These are phyloP conservation scores for Drosophila athabasca DNA, from an alignment of 1,140 invertebrate species.

Conservation along the genomic window DNA sequence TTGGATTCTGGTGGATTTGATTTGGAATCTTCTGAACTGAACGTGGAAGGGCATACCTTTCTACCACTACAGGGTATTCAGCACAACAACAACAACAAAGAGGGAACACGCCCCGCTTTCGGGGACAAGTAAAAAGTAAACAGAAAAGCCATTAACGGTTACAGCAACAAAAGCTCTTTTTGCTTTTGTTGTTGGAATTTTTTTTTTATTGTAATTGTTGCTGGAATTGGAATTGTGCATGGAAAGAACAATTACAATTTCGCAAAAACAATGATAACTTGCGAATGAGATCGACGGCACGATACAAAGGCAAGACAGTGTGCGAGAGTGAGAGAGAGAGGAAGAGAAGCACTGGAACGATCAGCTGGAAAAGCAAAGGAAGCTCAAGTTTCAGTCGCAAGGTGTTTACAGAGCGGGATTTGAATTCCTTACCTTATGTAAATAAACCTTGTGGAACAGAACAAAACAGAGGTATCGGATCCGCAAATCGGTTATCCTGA, in stretches of 20 bases:
- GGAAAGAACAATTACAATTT: constrained; percentile 76
- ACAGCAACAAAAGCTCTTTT: constrained; percentile 40
- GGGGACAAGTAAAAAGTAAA: constrained; percentile 65
- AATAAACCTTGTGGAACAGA: too few species aligned
- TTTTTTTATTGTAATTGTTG: constrained; percentile 36
- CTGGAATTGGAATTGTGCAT: constrained; percentile 58
- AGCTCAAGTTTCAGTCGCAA: neutral
- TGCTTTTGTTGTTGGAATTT: constrained; percentile 35
- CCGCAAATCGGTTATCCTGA: too few species aligned
- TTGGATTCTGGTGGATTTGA: too few species aligned
- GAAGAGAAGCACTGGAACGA: too few species aligned
- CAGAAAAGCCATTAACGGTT: constrained; percentile 73
- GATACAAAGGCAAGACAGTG: constrained; percentile 54
- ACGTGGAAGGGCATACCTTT: too few species aligned
- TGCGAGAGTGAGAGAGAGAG: too few species aligned
- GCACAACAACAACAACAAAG: constrained; percentile 31
- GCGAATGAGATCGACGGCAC: constrained; percentile 74
- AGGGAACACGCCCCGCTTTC: constrained; percentile 65
- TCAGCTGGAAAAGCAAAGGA: neutral
- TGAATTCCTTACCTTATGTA: too few species aligned
- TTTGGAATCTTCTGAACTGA: too few species aligned
- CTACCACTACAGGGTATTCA: constrained; percentile 8
- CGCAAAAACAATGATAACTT: constrained; percentile 80
- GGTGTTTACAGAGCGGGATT: too few species aligned
- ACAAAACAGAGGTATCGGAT: too few species aligned